A percentile compares a stretch with the other conserved stretches of the same genome.
Conservation (phyloP, 2,888 invertebrate genomes). For the Scaptomyza caliginosa region DNA sequence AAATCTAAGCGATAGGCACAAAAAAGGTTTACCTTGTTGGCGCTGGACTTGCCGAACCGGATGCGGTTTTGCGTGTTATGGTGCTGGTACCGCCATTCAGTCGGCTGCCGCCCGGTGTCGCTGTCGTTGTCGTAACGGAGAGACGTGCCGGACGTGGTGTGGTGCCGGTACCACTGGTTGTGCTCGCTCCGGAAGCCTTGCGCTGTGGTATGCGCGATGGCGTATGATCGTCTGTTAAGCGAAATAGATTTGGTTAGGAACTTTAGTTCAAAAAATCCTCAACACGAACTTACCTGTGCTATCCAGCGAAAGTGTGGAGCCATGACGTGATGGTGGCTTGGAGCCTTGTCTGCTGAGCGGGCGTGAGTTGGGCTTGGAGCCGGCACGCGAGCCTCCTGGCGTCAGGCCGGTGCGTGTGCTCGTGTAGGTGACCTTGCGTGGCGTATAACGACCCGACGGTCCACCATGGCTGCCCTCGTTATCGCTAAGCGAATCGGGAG, state of each 20-base stretch:
- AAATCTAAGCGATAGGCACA: not conserved
- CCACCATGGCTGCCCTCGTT: slow-evolving; percentile 92
- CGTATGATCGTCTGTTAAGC: slow-evolving; percentile 83
- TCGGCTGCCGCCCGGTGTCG: slow-evolving; percentile 82
- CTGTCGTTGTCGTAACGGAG: slow-evolving; percentile 66
- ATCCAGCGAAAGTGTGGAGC: slow-evolving; percentile 95
- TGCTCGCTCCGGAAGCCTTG: slow-evolving; percentile 87
- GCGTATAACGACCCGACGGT: slow-evolving; percentile 86
- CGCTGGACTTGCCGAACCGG: slow-evolving; percentile 90
- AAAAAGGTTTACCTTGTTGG: slow-evolving; percentile 87
- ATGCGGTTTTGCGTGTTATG: slow-evolving; percentile 88
- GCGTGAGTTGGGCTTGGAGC: slow-evolving; percentile 92
- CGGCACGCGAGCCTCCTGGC: slow-evolving; percentile 90
- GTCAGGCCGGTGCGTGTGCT: slow-evolving; percentile 88
- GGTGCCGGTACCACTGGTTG: slow-evolving; percentile 84
- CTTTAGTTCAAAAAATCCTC: not conserved
- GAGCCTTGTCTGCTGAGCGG: slow-evolving; percentile 94
- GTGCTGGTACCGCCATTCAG: slow-evolving; percentile 87
- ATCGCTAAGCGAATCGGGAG: slow-evolving; percentile 94
- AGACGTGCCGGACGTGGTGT: slow-evolving; percentile 53
- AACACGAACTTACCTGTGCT: slow-evolving; percentile 90
- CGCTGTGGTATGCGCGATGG: slow-evolving; percentile 93
- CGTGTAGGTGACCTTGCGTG: slow-evolving; percentile 87
- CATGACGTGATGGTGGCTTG: slow-evolving; percentile 96
- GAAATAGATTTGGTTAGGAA: not conserved